Evolutionary conservation across 2,797 vertebrate species (phyloP), one percentile per base, ranked within the genome.

Genomic region (Mus caroli): DNA sequence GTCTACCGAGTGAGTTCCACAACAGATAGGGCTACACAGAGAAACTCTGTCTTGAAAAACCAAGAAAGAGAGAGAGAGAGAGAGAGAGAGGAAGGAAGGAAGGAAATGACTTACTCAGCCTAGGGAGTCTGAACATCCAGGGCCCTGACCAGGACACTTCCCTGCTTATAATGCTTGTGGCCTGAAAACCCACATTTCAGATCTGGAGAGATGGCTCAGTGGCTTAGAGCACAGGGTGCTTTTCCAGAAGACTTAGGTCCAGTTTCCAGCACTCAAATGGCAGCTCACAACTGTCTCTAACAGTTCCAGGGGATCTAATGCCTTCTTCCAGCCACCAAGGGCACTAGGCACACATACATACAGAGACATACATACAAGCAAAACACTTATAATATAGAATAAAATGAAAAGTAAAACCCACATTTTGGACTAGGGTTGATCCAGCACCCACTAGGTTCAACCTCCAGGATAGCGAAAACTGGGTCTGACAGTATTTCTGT

Each of bases 141-240:
- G 58, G n/a, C 77, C 1, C 1, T 85, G 93, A 97, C 84, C 67
- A 73, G 85, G 82, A 50, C 67, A 89, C 60, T 79, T 40, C 75
- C 37, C 52, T 84, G 22, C 52, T 54, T 86, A 50, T 64, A 31
- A 8, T 37, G 50, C 85, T 22, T 43, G 50, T 96, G 93, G 52
- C 95, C 93, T 94, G 62, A 93, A 98, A 97, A 96, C 92, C 86
- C 78, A 91, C n/a, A 87, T 96, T 92, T 50, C 6, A 11, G 90
- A 22, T 37, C 86, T 26, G 69, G 31, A 78, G 79, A 82, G 58
- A n/a, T n/a, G 15, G 43, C 6, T 9, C 40, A 78, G 8, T 52
- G 43, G 20, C n/a, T 85, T 50, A 24, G 34, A 85, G 20, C 62
- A n/a, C 62, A 69, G 62, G 43, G 20, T 67, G 28, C 20, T 67